Conservation (phyloP, 2,113 vertebrate species). For the Scortum barcoo region DNA sequence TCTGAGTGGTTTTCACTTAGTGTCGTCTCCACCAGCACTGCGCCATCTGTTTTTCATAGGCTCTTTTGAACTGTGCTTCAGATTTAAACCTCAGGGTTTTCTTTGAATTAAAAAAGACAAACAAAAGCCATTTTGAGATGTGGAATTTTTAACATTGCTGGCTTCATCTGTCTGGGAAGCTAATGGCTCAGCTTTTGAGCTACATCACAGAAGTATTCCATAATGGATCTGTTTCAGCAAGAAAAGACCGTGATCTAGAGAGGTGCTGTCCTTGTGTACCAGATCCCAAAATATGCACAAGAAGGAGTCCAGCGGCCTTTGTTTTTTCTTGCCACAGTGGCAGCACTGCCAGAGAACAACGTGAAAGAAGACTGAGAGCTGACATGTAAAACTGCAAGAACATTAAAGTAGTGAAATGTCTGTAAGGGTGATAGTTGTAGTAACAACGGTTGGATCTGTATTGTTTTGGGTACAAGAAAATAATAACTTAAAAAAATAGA, state of each 20-base stretch:
- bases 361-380: neutral
- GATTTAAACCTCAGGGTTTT: neutral
- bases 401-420: neutral
- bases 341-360: neutral
- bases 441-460: neutral
- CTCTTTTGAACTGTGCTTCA: neutral
- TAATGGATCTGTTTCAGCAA: slow-evolving; percentile 11
- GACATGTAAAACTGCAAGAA: neutral
- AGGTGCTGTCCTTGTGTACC: neutral
- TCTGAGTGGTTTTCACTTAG: slow-evolving; percentile 13
- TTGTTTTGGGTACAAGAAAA: neutral
- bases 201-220: neutral
- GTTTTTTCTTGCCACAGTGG: neutral
- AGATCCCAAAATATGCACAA: neutral
- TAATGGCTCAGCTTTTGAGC: neutral
- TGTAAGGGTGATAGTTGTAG: neutral
- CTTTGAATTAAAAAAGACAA: neutral
- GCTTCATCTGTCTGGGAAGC: neutral
- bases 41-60: slow-evolving; percentile 22
- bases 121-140: neutral
- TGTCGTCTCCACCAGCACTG: neutral
- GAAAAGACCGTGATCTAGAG: neutral
- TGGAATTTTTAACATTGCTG: neutral
- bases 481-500: neutral
- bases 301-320: neutral